Conservation (phyloP, 2,113 vertebrate genomes). For the Cryptomyrus ogoouensis region DNA sequence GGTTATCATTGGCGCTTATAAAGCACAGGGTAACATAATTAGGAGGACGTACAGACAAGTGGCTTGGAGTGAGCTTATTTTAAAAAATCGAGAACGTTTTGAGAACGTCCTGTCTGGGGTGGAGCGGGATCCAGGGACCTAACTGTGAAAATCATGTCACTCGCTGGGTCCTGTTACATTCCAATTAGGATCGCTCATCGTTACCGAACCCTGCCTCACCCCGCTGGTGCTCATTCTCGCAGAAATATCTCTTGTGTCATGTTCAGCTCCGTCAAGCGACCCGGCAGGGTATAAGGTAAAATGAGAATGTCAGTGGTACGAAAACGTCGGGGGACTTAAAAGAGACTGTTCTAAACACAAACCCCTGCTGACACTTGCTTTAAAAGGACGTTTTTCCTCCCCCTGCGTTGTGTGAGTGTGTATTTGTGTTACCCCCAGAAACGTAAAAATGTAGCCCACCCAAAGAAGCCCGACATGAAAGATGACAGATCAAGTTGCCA, state of each 20-base stretch:
- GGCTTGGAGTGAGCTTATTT: slow-evolving; percentile 27
- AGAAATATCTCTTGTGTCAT: slow-evolving; percentile 22
- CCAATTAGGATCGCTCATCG: slow-evolving; percentile 13
- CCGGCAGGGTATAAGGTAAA: slow-evolving; percentile 37
- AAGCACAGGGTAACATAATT: slow-evolving; percentile 74
- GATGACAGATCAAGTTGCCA: background rate
- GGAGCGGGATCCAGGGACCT: background rate
- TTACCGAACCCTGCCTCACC: slow-evolving; percentile 7
- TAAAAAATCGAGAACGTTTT: slow-evolving; percentile 31
- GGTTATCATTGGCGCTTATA: slow-evolving; percentile 10
- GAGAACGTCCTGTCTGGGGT: slow-evolving; percentile 13
- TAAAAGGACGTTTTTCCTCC: background rate
- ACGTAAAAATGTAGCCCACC: background rate
- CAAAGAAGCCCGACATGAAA: background rate
- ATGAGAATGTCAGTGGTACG: slow-evolving; percentile 38
- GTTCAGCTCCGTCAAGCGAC: slow-evolving; percentile 32
- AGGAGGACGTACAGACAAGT: slow-evolving; percentile 65
- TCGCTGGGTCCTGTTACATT: slow-evolving; percentile 24
- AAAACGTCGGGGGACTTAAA: slow-evolving; percentile 42
- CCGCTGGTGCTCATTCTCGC: background rate
- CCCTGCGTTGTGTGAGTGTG: background rate
- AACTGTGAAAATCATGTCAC: slow-evolving; percentile 18
- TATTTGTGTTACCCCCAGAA: slow-evolving; percentile 33
- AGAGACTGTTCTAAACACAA: slow-evolving; percentile 36
- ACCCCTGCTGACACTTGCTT: slow-evolving; percentile 30